Conservation (phyloP, 2,797 vertebrate species). For the Onychomys torridus region DNA sequence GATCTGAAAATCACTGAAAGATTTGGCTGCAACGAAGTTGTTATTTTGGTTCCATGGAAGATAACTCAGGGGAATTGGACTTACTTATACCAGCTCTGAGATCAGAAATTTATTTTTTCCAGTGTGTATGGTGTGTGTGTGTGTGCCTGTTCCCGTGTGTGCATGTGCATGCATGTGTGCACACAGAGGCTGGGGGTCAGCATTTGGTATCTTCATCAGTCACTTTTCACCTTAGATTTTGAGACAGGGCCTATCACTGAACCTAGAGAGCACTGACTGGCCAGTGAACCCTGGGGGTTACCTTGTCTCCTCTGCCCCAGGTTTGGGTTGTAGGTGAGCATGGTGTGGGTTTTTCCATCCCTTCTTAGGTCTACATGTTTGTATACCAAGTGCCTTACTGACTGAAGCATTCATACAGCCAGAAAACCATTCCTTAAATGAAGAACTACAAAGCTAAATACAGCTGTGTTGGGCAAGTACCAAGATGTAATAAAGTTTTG, state of each 20-base stretch:
- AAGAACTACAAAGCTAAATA: conserved; percentile 35
- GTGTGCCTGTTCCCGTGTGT: background rate
- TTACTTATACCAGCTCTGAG: conserved; percentile 21
- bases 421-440: background rate
- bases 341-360: background rate
- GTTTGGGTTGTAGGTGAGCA: background rate
- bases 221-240: background rate
- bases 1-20: conserved; percentile 58
- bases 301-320: background rate
- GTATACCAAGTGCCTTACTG: no score
- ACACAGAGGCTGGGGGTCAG: background rate
- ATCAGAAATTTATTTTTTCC: background rate
- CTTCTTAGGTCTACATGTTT: no score
- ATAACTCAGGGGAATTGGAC: background rate
- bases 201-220: background rate
- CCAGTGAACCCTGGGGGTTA: background rate
- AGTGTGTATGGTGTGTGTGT: background rate
- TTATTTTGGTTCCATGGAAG: conserved; percentile 43
- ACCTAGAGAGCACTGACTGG: background rate
- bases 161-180: background rate
- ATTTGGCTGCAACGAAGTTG: conserved; percentile 2
- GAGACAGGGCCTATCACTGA: background rate
- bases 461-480: conserved; percentile 41
- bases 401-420: background rate
- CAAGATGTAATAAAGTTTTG: conserved; percentile 42